phyloP scores from a whole-genome alignment of 92 coral and sea anemone species.

The Paragorgia papillata region DNA sequence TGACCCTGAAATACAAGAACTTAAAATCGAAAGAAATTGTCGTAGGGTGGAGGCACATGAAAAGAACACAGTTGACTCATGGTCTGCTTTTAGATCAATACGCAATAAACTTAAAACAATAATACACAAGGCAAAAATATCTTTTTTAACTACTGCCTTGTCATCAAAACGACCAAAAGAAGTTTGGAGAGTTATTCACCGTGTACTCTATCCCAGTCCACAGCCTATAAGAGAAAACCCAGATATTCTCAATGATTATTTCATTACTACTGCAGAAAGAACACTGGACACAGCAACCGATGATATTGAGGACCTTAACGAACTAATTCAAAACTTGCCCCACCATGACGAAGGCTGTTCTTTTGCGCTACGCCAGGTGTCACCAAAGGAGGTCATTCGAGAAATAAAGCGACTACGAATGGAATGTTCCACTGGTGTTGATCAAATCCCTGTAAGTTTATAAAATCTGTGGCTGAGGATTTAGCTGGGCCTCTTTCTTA shows the following conservation, averaged over 20 bases:
- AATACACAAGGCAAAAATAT: slow-evolving; percentile 50
- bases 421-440: slow-evolving; percentile 40
- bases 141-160: slow-evolving; percentile 48
- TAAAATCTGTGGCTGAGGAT: slow-evolving; percentile 17
- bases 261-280: slow-evolving; percentile 48
- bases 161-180: slow-evolving; percentile 63
- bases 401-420: slow-evolving; percentile 27
- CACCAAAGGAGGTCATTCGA: slow-evolving; percentile 20
- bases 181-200: slow-evolving; percentile 68
- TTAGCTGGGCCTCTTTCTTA: slow-evolving; percentile 36
- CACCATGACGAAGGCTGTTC: slow-evolving; percentile 18
- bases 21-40: slow-evolving; percentile 47
- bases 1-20: slow-evolving; percentile 42
- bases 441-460: slow-evolving; percentile 29
- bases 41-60: slow-evolving; percentile 15
- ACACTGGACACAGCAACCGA: slow-evolving; percentile 29
- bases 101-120: slow-evolving; percentile 60
- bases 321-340: slow-evolving; percentile 22
- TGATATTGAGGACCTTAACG: slow-evolving; percentile 29
- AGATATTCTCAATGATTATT: slow-evolving; percentile 41
- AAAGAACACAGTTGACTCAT: slow-evolving; percentile 37
- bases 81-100: slow-evolving; percentile 58
- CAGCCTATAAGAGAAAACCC: slow-evolving; percentile 47
- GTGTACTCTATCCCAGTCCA: slow-evolving; percentile 62
- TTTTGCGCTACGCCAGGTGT: slow-evolving; percentile 19